Evolutionary conservation across 2,797 vertebrate species (phyloP).

Genomic region (Betta splendens): DNA sequence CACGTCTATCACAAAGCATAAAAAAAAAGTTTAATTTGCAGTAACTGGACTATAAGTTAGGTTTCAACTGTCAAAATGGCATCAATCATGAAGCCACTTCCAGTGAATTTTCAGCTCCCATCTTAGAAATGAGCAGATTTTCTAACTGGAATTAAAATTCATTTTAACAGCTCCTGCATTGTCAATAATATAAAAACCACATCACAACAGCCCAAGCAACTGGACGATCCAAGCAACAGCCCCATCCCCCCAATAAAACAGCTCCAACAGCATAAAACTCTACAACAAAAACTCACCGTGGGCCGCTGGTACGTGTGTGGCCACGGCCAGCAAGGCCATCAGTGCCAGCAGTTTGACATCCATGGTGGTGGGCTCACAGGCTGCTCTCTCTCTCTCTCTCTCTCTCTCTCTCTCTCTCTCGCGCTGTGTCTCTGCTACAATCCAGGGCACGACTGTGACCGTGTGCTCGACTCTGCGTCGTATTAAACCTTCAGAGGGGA

Average conservation of each 20-base stretch:
- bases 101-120: not conserved
- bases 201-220: not conserved
- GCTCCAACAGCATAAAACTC: not conserved
- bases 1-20: too few relatives aligned
- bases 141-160: not conserved
- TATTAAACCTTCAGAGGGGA: conserved; percentile 74
- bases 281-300: conserved; percentile 81
- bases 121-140: not conserved
- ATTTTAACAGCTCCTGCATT: not conserved
- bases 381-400: conserved; percentile 45
- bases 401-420: conserved; percentile 28
- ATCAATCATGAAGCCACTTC: not conserved
- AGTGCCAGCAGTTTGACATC: conserved; percentile 86
- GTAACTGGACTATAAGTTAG: not conserved
- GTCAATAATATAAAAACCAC: not conserved
- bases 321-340: conserved; percentile 81
- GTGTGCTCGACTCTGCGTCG: conserved; percentile 57
- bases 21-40: not conserved
- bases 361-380: conserved; percentile 77
- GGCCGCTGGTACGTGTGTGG: conserved; percentile 74
- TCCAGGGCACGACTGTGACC: conserved; percentile 76
- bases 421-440: conserved; percentile 59
- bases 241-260: not conserved
- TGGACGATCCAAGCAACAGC: not conserved
- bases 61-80: not conserved